Base-by-base conservation (phyloP, 2,113 vertebrate genomes). In the Gulo gulo region DNA sequence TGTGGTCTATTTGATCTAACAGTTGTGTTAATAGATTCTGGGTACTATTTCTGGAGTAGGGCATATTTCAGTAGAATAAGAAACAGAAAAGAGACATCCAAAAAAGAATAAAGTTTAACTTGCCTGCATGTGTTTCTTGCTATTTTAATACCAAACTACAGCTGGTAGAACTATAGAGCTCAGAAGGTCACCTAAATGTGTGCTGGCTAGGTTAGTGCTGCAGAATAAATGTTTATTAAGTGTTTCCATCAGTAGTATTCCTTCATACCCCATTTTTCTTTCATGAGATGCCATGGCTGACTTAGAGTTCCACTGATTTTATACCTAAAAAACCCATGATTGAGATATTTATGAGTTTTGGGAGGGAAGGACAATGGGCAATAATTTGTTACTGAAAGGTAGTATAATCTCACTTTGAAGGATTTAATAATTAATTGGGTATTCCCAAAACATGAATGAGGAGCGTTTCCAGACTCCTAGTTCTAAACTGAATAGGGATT, bases 21-120 rank as follows among this genome's bases (percentile, higher is more conserved):
- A 65, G 36, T 50, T 96, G n/a, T 95, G 57, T 84, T 61, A 36
- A 55, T 34, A 88, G 55, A 94, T 76, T 95, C 78, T 81, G 57
- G 36, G 26, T n/a, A 47, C 15, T 79, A 34, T 47, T 7, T 59
- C 76, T 83, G 12, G n/a, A 81, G 14, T 52, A 73, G 26, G 47
- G 57, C 9, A 45, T 74, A 8, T 39, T 69, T 94, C 16, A 96
- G 59, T 88, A n/a, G 10, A 94, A 81, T 57, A 47, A 93, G 31
- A 84, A 88, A 95, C 11, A 73, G 3, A 50, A 67, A 88, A 65
- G 8, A 82, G 52, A 36, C 42, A 93, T 59, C 1, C 5, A 55
- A 1, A 24, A 39, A 95, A 74, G 7, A 83, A 87, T 74, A 79
- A 94, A 86, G n/a, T 69, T 74, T 76, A 67, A 91, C 21, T 93